These are phyloP conservation scores for Serinus canaria DNA, from an alignment of 2,113 vertebrate genomes.

Conservation along the genomic window DNA sequence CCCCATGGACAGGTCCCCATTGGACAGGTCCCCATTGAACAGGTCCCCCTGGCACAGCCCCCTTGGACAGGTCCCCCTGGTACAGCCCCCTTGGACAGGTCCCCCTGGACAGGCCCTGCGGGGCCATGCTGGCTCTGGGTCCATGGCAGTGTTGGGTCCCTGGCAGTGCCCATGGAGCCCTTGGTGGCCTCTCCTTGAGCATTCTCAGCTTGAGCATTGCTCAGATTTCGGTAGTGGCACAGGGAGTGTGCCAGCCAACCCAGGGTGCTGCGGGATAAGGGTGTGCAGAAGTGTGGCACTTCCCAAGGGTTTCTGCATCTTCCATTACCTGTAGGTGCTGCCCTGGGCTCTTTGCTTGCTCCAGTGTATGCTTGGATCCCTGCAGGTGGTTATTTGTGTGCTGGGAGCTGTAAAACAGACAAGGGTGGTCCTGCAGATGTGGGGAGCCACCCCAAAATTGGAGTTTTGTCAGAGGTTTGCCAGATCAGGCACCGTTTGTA, in stretches of 20 bases:
- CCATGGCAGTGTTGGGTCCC: fast-evolving
- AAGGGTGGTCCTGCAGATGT: fast-evolving
- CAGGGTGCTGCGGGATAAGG: fast-evolving
- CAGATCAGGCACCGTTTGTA: background rate
- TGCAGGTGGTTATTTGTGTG: fast-evolving
- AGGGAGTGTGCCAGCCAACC: fast-evolving
- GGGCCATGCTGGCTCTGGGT: fast-evolving
- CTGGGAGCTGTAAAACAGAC: background rate
- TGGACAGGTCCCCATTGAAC: no score
- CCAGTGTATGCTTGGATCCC: fast-evolving
- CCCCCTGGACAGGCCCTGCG: fast-evolving
- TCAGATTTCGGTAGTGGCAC: fast-evolving
- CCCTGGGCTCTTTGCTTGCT: fast-evolving
- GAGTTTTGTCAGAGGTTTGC: background rate
- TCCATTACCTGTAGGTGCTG: fast-evolving
- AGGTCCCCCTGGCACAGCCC: background rate
- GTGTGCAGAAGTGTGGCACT: fast-evolving
- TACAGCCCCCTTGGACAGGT: background rate
- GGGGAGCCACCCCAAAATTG: background rate
- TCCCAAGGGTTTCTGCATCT: background rate
- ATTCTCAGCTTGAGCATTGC: fast-evolving
- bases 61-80: fast-evolving
- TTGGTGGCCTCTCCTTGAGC: fast-evolving
- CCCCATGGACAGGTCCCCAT: no score
- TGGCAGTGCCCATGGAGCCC: fast-evolving